Base-by-base conservation (phyloP, 2,888 invertebrate species). In the Fissipunctia ypsillon region DNA sequence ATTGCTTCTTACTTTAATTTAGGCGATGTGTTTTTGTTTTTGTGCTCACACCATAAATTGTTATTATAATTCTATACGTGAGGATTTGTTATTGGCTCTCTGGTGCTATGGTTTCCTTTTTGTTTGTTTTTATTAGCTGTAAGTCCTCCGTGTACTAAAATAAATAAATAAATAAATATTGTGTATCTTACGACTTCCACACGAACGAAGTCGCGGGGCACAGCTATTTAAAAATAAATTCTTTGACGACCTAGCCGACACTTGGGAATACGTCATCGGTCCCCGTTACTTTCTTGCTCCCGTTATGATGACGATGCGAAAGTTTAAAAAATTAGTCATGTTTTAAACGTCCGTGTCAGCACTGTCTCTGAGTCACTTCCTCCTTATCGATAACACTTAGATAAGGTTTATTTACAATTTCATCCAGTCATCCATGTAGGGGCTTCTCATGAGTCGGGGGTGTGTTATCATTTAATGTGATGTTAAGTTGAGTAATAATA, bases 341-440 rank as follows among this genome's bases (percentile, higher is more conserved):
- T 82, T 75, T 81, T 71, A 83, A 72, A 80, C 81, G 84, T n/a
- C 75, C 80, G 82, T n/a, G n/a, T n/a, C n/a, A n/a, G 73, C 81
- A 69, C 75, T 78, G 79, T 75, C 84, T 79, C 43, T 83, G 83
- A 86, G 59, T 86, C 88, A 86, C 65, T 80, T 83, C 80, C 83
- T 74, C 50, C n/a, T 61, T 80, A 81, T 72, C 76, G 64, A 71
- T 78, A 78, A 74, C 67, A 73, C 56, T 71, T 72, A 73, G 81
- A 83, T 81, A 81, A 80, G 72, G 73, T 50, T 70, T 78, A 78
- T 83, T 84, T 84, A 81, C 75, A 76, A 75, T 75, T 70, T 71
- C 45, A 84, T 50, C 70, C 38, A 72, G 66, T 84, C 83, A 84
- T 72, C 71, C 52, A 48, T 54, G n/a, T 35, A 43, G 57, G 73